Conservation (phyloP, 2,113 vertebrate genomes). For the Neoarius graeffei region DNA sequence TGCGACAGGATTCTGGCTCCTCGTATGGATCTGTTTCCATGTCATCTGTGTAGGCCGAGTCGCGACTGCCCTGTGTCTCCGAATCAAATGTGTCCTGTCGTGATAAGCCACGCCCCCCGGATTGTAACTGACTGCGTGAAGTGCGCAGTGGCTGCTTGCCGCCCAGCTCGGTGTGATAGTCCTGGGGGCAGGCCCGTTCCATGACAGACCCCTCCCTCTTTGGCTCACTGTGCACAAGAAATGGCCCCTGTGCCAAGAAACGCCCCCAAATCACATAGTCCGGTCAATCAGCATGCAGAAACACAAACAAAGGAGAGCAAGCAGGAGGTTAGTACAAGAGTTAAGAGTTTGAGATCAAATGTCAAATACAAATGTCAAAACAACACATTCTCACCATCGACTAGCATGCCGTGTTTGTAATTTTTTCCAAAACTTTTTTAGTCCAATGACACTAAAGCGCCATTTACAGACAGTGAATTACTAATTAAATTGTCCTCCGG, state of each 20-base stretch:
- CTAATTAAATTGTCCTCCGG: constrained; percentile 1
- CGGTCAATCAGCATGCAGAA: constrained; percentile 77
- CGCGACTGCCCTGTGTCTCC: constrained; percentile 87
- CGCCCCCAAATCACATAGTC: constrained; percentile 57
- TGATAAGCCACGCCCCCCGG: constrained; percentile 77
- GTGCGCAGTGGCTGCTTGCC: constrained; percentile 75
- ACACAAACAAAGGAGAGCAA: constrained; percentile 66
- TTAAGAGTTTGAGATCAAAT: constrained; percentile 46
- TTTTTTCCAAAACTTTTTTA: neutral
- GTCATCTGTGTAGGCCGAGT: constrained; percentile 94
- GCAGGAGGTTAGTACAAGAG: constrained; percentile 62
- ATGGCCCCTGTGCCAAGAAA: constrained; percentile 80
- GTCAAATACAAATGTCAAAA: constrained; percentile 6
- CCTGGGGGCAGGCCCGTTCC: constrained; percentile 76
- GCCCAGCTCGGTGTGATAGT: constrained; percentile 76
- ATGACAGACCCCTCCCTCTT: constrained; percentile 75
- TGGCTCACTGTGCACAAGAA: constrained; percentile 86
- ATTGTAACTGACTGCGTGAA: constrained; percentile 68
- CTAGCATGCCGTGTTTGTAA: neutral
- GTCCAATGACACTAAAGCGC: neutral
- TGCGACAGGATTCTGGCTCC: constrained; percentile 79
- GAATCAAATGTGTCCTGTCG: constrained; percentile 93
- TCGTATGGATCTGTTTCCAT: constrained; percentile 92
- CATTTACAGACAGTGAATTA: neutral
- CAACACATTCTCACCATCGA: constrained; percentile 16